Percentiles rank a stretch among this genome's conserved stretches.
Evolutionary conservation across 1,140 invertebrate species (phyloP).

Genomic region (Teleogryllus occipitalis): DNA sequence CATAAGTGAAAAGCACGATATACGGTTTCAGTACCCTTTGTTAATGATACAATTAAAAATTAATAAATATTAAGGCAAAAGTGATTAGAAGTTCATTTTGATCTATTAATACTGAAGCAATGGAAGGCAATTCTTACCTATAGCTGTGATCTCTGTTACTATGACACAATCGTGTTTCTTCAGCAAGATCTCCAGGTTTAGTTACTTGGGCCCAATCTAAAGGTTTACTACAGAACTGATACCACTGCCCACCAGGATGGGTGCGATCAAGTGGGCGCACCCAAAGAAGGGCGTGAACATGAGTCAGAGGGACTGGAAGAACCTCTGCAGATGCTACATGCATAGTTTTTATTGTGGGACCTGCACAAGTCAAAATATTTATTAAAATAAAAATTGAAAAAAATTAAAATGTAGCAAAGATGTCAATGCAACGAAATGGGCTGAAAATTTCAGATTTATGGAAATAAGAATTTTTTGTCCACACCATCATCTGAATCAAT

Average conservation of each 20-base stretch:
- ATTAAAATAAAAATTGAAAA: not conserved
- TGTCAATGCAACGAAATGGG: too few relatives aligned
- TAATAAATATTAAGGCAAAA: too few relatives aligned
- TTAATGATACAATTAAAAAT: too few relatives aligned
- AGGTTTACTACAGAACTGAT: slow-evolving; percentile 50
- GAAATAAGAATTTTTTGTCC: too few relatives aligned
- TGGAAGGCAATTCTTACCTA: slow-evolving; percentile 29
- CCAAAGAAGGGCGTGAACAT: slow-evolving; percentile 51
- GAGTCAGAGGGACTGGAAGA: slow-evolving; percentile 55
- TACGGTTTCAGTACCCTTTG: too few relatives aligned
- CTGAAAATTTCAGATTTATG: too few relatives aligned
- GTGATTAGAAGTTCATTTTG: not conserved
- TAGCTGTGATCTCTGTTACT: slow-evolving; percentile 36
- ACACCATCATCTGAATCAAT: not conserved
- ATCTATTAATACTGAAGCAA: not conserved
- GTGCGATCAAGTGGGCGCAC: slow-evolving; percentile 42
- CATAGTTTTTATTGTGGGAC: not conserved
- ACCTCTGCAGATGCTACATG: slow-evolving; percentile 34
- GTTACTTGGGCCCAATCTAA: slow-evolving; percentile 57
- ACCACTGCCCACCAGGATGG: slow-evolving; percentile 35
- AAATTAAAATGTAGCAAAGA: too few relatives aligned
- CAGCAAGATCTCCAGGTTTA: slow-evolving; percentile 46
- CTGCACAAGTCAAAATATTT: not conserved
- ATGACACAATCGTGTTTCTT: slow-evolving; percentile 42
- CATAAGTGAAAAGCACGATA: too few relatives aligned